Base-by-base conservation (phyloP, 2,888 invertebrate genomes). In the Diarsia dahlii region DNA sequence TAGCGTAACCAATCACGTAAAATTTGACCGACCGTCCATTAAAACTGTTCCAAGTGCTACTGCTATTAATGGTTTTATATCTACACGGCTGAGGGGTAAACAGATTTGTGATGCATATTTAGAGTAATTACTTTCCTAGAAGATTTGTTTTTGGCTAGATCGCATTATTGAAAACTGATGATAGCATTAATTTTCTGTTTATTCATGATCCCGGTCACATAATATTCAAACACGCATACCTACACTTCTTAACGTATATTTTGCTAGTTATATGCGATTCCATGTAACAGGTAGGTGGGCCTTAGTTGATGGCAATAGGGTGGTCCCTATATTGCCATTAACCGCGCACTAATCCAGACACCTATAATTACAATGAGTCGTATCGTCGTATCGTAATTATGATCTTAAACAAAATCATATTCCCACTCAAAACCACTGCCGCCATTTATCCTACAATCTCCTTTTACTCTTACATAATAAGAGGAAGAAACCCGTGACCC, bases 1-100 rank as follows among this genome's bases (percentile, higher is more conserved):
- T 13, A 52, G 62, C 62, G 39, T 18, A 39, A 3, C 56, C 1
- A 66, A 77, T 77, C n/a, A 39, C 39, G 34, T 64, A 46, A 72
- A 65, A 60, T 76, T 64, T 71, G 56, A 77, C 66, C 20, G n/a
- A 39, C 65, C 34, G 48, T 69, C 76, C 76, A 65, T 82, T 82
- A 80, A 81, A 81, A n/a, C 76, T n/a, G 52, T 54, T 81, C 52
- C 60, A 72, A 52, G 54, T 52, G 83, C 50, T 65, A 56, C 56
- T 28, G 45, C 39, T 34, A 48, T 82, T 66, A 77, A 63, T 69
- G 52, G 39, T 10, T 71, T 71, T 48, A 52, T 70, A 54, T 48
- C 48, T 81, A 54, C 46, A 72, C 50, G 65, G 46, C 15, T 13
- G 39, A 39, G 62, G 67, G 68, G 56, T 69, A 58, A 48, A 58